Base-by-base conservation (phyloP, 2,797 vertebrate species). In the Phyllotis vaccarum region DNA sequence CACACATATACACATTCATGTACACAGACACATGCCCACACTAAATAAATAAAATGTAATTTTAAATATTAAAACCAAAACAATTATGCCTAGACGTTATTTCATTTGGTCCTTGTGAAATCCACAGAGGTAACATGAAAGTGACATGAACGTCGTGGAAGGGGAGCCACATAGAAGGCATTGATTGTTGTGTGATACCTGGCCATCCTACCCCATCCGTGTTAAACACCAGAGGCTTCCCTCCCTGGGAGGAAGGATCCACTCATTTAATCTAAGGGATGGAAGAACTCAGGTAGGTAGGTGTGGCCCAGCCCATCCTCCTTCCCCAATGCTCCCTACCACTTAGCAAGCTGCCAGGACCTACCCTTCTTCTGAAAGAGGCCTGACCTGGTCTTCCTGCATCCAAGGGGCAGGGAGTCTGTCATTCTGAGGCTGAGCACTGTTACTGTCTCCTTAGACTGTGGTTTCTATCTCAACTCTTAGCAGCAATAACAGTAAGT, bases 101-200 rank as follows among this genome's bases (percentile, higher is more conserved):
- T 52, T 72, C 40, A 54, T 37, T 70, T 37, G 34, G 49, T 72
- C 49, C 52, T 56, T 72, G 66, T 56, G 24, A 72, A 72, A 72
- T 56, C 13, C n/a, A 72, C 22, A 72, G 31, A 56, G 70, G 49
- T 40, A 40, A 72, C 52, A 40, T 12, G 13, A 37, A 29, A 70
- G 31, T 6, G 34, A n/a, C 0, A 0, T 40, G 24, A 34, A 29
- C n/a, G 17, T 12, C 12, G 66, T 40, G 1, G n/a, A 52, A 56
- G 22, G 8, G 49, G 22, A 54, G 13, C 21, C 34, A 29, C 6
- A 12, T 6, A 66, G 64, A 70, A 24, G 64, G 34, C 12, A 70
- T 54, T 34, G 16, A 70, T 54, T 34, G 16, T 37, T 5, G 34
- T 17, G 52, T 29, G 46, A 68, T 19, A 70, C 34, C 66, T 54